Base-by-base conservation (phyloP, 2,888 invertebrate genomes). In the Agrochola circellaris region DNA sequence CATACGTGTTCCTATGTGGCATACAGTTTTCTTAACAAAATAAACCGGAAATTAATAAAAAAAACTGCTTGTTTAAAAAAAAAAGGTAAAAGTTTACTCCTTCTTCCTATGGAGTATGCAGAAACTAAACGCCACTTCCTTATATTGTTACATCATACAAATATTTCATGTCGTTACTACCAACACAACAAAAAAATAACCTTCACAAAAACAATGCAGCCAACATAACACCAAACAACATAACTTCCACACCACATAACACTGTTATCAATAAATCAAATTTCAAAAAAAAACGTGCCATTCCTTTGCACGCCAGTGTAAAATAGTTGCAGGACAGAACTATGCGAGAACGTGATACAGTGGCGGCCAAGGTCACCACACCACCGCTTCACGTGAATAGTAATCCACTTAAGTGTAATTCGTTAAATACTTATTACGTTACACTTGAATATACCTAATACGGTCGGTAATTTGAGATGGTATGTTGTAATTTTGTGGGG, bases 341-440 rank as follows among this genome's bases (percentile, higher is more conserved):
- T 72, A 84, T 77, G 80, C 61, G 72, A 79, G 74, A 83, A 88
- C 89, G 90, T 89, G 88, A 83, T 84, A 77, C 81, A 69, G 30
- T 79, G 79, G 77, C 84, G 87, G 82, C 84, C 90, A 89, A 89
- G 89, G 89, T 86, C 86, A 87, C 64, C 70, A 64, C 64, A 69
- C 54, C 58, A 71, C 62, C 45, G n/a, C 54, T 79, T 89, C 90
- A 87, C 89, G 90, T 89, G 90, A 77, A 77, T 54, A 56, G n/a
- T 88, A 87, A 87, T 84, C 87, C 77, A 87, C 67, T 87, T 87
- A 85, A 1, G 73, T 76, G 81, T 80, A 77, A 85, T 87, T 81
- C 65, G 60, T 71, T 78, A 75, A 83, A 73, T 70, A 66, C 61
- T 71, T 79, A 64, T 75, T 86, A 79, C 73, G 70, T 83, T 73